These are phyloP conservation scores for Thalassoma bifasciatum DNA, from an alignment of 2,113 vertebrate species.

Conservation along the genomic window DNA sequence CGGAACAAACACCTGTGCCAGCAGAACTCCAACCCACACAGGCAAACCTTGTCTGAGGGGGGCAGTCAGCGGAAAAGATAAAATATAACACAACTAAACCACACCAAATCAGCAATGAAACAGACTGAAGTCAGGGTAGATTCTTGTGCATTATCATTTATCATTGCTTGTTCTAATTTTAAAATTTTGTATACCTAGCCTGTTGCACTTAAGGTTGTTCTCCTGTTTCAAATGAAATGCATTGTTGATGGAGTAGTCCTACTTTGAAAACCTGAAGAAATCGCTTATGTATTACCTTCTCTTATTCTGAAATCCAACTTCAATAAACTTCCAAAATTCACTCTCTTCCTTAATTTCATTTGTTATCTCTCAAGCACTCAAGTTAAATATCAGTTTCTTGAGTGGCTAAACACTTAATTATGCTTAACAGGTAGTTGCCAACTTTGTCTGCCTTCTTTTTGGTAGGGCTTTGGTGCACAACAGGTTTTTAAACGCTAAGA, in stretches of 20 bases:
- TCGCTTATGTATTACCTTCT: no score
- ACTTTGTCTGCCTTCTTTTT: neutral
- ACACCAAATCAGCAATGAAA: neutral
- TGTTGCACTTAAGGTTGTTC: neutral
- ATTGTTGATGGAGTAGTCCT: neutral
- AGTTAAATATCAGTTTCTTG: neutral
- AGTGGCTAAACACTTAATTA: neutral
- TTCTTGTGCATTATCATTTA: neutral
- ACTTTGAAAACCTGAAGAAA: no score
- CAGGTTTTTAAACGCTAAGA: neutral
- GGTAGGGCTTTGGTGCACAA: neutral
- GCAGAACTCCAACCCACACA: conserved; percentile 14
- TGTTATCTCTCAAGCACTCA: neutral
- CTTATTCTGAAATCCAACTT: no score
- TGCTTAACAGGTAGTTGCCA: neutral
- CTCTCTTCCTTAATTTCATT: neutral
- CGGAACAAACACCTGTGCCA: conserved; percentile 20
- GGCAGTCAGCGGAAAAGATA: neutral
- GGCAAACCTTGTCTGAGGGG: conserved; percentile 17
- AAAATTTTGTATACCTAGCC: neutral
- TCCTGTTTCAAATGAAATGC: neutral
- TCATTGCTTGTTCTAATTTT: neutral
- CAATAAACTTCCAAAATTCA: neutral
- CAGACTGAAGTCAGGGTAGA: neutral
- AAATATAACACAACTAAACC: neutral